A percentile compares a stretch with the other conserved stretches of the same genome.
phyloP scores from a whole-genome alignment of 2,888 invertebrate species.

The Ectropis crepuscularia region DNA sequence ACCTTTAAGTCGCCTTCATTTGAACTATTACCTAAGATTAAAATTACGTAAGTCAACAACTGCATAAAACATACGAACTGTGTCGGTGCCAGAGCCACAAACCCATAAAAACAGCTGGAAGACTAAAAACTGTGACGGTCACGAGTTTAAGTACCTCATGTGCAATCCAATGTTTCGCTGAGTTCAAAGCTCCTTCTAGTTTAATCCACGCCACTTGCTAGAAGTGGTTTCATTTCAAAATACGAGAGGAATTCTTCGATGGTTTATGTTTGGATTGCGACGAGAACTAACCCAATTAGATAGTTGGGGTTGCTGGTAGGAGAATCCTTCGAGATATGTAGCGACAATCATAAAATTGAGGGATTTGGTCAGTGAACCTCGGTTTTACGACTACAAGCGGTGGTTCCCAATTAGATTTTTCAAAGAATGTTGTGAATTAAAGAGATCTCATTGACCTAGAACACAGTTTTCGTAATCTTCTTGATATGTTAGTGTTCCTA shows the following conservation, averaged over 20 bases:
- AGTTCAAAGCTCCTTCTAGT: constrained; percentile 27
- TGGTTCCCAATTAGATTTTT: too few relatives aligned
- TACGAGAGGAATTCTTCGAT: constrained; percentile 4
- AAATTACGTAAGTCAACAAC: neutral
- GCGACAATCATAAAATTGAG: too few relatives aligned
- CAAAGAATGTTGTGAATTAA: too few relatives aligned
- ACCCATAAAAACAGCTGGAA: constrained; percentile 2
- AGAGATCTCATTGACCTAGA: too few relatives aligned
- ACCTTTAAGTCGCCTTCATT: neutral
- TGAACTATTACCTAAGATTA: neutral
- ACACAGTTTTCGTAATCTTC: too few relatives aligned
- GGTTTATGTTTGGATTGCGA: constrained; percentile 7
- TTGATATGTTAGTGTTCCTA: too few relatives aligned
- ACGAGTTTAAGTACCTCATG: constrained; percentile 12
- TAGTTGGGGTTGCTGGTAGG: neutral
- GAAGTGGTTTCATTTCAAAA: constrained; percentile 16
- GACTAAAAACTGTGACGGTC: constrained; percentile 26
- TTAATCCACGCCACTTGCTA: constrained; percentile 15
- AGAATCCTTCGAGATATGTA: neutral
- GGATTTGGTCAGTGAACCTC: too few relatives aligned
- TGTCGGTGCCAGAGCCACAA: neutral
- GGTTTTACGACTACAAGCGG: too few relatives aligned
- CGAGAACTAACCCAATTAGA: constrained; percentile 6
- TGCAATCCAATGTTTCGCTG: constrained; percentile 16
- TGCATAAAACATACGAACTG: neutral